These are phyloP conservation scores for Lethenteron reissneri DNA, from an alignment of 2,113 vertebrate species.

Conservation along the genomic window DNA sequence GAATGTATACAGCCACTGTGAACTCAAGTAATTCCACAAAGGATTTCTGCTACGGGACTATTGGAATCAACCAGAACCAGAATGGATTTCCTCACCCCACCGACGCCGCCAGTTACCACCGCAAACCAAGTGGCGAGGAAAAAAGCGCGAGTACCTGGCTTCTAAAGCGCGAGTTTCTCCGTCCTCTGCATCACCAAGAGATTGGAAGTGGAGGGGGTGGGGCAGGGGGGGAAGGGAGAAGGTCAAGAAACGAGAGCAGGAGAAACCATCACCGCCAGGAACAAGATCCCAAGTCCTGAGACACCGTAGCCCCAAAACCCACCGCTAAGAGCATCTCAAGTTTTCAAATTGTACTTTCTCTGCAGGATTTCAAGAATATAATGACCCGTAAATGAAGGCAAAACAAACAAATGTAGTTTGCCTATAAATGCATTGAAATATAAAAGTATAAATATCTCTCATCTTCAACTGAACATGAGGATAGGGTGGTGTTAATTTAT, in stretches of 20 bases:
- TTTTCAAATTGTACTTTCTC: background rate
- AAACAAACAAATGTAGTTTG: too few species aligned
- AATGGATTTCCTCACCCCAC: conserved; percentile 15
- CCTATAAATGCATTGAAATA: too few species aligned
- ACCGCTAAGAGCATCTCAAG: background rate
- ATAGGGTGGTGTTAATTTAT: too few species aligned
- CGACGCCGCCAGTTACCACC: conserved; percentile 14
- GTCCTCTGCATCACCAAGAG: conserved; percentile 61
- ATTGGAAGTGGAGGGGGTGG: conserved; percentile 24
- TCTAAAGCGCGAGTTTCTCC: conserved; percentile 88
- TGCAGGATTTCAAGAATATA: conserved; percentile 16
- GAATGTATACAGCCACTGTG: conserved; percentile 11
- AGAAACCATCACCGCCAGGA: conserved; percentile 22
- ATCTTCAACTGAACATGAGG: too few species aligned
- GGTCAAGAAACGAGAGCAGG: conserved; percentile 25
- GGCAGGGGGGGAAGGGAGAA: conserved; percentile 25
- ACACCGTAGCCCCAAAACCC: conserved; percentile 7
- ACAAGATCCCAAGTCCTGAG: conserved; percentile 33
- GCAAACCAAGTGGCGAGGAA: background rate
- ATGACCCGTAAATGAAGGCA: too few species aligned
- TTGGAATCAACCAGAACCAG: background rate
- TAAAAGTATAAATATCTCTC: too few species aligned
- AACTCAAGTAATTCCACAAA: conserved; percentile 25
- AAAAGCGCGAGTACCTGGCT: conserved; percentile 53
- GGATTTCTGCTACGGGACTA: conserved; percentile 13